A percentile compares a stretch with the other conserved stretches of the same genome.
These are phyloP conservation scores for Malurus leucopterus DNA, from an alignment of 2,797 vertebrate genomes.

Conservation along the genomic window DNA sequence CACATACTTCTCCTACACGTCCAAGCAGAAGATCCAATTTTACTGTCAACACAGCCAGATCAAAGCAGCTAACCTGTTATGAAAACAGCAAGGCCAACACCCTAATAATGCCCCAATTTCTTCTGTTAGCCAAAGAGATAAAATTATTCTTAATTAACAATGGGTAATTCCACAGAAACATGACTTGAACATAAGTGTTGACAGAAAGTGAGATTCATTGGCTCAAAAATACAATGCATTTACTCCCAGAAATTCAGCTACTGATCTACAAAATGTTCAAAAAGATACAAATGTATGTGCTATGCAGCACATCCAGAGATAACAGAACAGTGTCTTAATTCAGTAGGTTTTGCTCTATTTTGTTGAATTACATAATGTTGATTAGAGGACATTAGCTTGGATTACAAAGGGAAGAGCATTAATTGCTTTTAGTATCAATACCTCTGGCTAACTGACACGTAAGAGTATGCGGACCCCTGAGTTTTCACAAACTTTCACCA, in stretches of 20 bases:
- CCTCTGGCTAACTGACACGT: not conserved
- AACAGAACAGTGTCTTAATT: not conserved
- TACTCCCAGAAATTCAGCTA: not conserved
- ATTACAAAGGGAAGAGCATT: not conserved
- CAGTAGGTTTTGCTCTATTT: not conserved
- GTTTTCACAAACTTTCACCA: not conserved
- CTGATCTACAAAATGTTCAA: not conserved
- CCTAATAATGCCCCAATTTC: constrained; percentile 13
- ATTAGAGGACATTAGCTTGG: constrained; percentile 8
- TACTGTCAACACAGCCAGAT: constrained; percentile 12
- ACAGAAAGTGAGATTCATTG: not conserved
- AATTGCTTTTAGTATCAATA: not conserved
- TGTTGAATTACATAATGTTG: not conserved
- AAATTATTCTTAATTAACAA: constrained; percentile 9
- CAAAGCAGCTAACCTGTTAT: constrained; percentile 18
- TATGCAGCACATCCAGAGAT: not conserved
- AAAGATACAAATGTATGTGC: not conserved
- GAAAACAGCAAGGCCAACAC: constrained; percentile 23
- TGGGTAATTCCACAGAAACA: not conserved
- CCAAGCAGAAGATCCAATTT: constrained; percentile 34
- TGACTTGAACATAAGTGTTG: not conserved
- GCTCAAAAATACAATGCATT: not conserved
- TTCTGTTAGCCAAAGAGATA: not conserved
- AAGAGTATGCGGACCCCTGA: not conserved
- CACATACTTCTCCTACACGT: not conserved